phyloP scores from a whole-genome alignment of 2,113 vertebrate genomes.

The Syrmaticus mikado region DNA sequence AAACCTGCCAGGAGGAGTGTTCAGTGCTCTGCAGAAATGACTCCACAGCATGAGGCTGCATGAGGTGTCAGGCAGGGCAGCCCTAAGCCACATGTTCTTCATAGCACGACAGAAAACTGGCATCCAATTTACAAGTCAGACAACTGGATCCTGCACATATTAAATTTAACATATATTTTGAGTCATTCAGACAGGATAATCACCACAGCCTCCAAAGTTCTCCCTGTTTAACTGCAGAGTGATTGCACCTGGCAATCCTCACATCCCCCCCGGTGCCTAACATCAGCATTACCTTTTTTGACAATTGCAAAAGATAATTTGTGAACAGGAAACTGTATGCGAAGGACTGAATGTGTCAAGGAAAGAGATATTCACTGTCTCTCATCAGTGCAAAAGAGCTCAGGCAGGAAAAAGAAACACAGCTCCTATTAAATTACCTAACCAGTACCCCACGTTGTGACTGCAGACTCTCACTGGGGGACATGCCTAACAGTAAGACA shows the following conservation, averaged over 20 bases:
- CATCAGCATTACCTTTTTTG: not conserved
- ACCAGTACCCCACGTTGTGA: not conserved
- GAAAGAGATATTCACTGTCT: not conserved
- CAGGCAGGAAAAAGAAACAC: rapidly evolving
- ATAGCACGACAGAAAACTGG: not conserved
- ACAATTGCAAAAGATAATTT: not conserved
- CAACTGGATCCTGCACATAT: not conserved
- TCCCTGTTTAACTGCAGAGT: not conserved
- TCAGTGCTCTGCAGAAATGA: not conserved
- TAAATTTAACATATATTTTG: not conserved
- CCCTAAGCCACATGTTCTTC: rapidly evolving
- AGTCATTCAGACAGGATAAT: not conserved
- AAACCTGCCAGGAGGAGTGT: not conserved
- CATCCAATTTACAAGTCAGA: not conserved
- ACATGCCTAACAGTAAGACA: not conserved
- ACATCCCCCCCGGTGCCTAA: not conserved
- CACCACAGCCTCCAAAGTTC: not conserved
- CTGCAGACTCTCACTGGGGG: not conserved
- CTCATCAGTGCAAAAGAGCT: not conserved
- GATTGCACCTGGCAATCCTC: not conserved
- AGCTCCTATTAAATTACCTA: not conserved
- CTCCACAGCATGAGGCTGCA: not conserved
- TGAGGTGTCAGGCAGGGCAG: not conserved
- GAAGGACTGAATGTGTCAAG: not conserved
- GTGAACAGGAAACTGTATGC: not conserved